Percentiles rank a stretch among this genome's conserved stretches.
Conservation (phyloP, 2,888 invertebrate species). For the Tupiocoris notatus region DNA sequence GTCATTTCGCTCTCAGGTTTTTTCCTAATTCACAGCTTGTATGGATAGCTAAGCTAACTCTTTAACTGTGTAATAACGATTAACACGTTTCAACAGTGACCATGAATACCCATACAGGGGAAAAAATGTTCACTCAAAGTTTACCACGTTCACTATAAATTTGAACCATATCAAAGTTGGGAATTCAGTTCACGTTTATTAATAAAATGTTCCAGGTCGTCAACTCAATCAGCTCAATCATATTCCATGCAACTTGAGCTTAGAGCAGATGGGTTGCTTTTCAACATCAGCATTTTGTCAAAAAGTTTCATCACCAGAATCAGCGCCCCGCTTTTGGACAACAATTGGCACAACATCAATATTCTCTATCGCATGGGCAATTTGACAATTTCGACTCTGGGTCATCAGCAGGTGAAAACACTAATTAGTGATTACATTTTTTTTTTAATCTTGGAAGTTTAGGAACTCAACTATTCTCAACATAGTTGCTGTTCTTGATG, state of each 20-base stretch:
- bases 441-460: no score
- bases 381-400: slow-evolving; percentile 59
- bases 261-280: slow-evolving; percentile 57
- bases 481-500: no score
- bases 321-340: slow-evolving; percentile 69
- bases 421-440: neutral
- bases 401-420: slow-evolving; percentile 58
- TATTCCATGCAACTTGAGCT: slow-evolving; percentile 53
- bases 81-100: no score
- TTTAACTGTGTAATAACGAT: no score
- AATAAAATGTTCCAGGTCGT: slow-evolving; percentile 14
- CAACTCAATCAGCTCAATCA: neutral
- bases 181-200: neutral
- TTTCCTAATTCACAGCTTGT: no score
- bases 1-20: no score
- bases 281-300: slow-evolving; percentile 55
- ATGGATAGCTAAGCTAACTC: no score
- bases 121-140: no score
- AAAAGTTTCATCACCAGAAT: slow-evolving; percentile 62
- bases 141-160: no score
- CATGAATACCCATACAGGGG: no score
- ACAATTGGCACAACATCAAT: slow-evolving; percentile 76
- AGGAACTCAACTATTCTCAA: no score
- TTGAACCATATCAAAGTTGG: neutral
- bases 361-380: slow-evolving; percentile 64